A percentile compares a stretch with the other conserved stretches of the same genome.
Evolutionary conservation across 1,140 invertebrate species (phyloP).

Genomic region (Penaeus japonicus): DNA sequence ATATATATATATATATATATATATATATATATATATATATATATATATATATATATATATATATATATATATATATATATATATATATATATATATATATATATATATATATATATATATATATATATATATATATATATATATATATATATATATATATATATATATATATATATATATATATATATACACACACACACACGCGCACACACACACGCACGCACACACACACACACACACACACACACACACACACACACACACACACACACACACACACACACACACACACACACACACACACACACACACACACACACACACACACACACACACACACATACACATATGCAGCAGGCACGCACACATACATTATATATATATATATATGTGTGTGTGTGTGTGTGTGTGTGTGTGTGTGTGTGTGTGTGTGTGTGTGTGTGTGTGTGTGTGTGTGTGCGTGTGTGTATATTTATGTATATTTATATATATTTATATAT

Average conservation of each 20-base stretch:
- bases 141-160: background rate
- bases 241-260: background rate
- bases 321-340: no score
- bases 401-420: background rate
- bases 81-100: background rate
- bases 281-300: background rate
- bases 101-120: background rate
- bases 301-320: no score
- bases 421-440: background rate
- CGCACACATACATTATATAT: no score
- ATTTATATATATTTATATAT: no score
- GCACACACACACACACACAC: background rate
- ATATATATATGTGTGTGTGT: background rate
- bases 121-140: background rate
- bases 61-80: background rate
- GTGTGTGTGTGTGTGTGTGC: background rate
- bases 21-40: background rate
- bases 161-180: slow-evolving; percentile 4
- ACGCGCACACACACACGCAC: background rate
- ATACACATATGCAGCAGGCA: no score
- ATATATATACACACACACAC: no score
- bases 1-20: background rate
- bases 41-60: background rate
- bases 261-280: background rate
- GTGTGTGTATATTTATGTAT: no score